Evolutionary conservation across 2,113 vertebrate genomes (phyloP).

Genomic region (Muntiacus muntjak): DNA sequence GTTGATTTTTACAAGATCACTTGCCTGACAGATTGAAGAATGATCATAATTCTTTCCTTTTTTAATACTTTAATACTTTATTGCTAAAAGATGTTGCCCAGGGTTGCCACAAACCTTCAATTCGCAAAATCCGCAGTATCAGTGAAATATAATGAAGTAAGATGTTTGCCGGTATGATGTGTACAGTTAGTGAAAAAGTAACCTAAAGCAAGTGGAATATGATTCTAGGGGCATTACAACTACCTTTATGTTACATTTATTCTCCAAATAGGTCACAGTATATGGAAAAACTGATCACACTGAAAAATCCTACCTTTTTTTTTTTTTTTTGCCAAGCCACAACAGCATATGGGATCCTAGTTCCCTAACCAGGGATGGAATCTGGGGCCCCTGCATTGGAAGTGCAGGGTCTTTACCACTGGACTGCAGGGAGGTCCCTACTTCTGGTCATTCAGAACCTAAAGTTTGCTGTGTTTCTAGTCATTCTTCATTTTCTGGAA

Average conservation of each 20-base stretch:
- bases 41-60: not conserved
- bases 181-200: not conserved
- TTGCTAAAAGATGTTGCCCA: not conserved
- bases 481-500: not conserved
- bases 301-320: not conserved
- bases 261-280: not conserved
- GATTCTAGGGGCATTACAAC: not conserved
- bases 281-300: not conserved
- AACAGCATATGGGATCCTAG: not conserved
- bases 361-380: not conserved
- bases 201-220: not conserved
- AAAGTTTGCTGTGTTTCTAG: not conserved
- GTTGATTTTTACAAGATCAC: not conserved
- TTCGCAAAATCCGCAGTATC: not conserved
- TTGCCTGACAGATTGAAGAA: not conserved
- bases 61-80: not conserved
- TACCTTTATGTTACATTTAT: not conserved
- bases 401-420: not conserved
- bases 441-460: not conserved
- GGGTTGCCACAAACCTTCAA: not conserved
- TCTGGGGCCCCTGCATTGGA: not conserved
- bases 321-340: not conserved
- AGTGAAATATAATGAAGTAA: not conserved
- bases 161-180: not conserved
- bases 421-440: not conserved